These are phyloP conservation scores for Trichomalopsis sarcophagae DNA, from an alignment of 1,140 invertebrate genomes.

Conservation along the genomic window DNA sequence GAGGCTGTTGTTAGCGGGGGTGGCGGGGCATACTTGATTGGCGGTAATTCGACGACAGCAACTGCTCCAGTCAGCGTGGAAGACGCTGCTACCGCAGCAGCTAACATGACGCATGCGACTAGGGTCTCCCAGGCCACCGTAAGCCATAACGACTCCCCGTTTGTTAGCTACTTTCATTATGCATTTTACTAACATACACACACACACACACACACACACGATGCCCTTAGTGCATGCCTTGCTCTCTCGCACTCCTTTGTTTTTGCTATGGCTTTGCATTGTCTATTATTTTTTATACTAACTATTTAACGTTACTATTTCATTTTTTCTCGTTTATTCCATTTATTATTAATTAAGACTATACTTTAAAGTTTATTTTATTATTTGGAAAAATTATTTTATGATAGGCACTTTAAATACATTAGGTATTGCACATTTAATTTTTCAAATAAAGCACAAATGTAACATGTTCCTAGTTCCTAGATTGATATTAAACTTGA, in stretches of 20 bases:
- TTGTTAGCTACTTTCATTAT: slow-evolving; percentile 68
- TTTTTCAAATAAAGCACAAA: slow-evolving; percentile 38
- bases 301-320: not conserved
- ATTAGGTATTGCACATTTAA: not conserved
- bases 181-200: slow-evolving; percentile 58
- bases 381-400: not conserved
- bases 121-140: slow-evolving; percentile 92
- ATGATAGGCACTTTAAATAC: too few species aligned
- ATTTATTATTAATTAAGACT: not conserved
- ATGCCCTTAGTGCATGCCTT: slow-evolving; percentile 34
- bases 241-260: not conserved
- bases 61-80: slow-evolving; percentile 75
- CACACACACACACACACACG: not conserved
- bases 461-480: not conserved
- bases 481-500: slow-evolving; percentile 1
- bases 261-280: not conserved
- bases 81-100: slow-evolving; percentile 76
- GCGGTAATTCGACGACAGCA: slow-evolving; percentile 76
- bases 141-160: slow-evolving; percentile 76
- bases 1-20: slow-evolving; percentile 75
- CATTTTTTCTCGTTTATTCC: not conserved
- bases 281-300: not conserved
- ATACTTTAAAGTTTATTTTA: not conserved
- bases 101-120: slow-evolving; percentile 87
- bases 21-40: slow-evolving; percentile 81